Evolutionary conservation across 2,113 vertebrate genomes (phyloP).

Genomic region (Stegastes partitus): DNA sequence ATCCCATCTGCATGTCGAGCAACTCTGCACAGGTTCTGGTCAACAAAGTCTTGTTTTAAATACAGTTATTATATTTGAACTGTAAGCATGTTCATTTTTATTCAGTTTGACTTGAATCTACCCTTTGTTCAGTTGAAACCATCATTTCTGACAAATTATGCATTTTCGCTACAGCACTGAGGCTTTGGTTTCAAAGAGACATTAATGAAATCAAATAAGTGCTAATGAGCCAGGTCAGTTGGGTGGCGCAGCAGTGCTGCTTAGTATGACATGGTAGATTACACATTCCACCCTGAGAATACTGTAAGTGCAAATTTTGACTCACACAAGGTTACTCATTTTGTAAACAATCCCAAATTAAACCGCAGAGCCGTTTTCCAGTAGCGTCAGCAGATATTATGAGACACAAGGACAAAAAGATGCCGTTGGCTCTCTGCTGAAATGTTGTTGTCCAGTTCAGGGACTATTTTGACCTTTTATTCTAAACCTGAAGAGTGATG

Average conservation of each 20-base stretch:
- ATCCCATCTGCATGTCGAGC: not conserved
- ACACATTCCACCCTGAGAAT: constrained; percentile 17
- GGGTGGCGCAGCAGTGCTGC: not conserved
- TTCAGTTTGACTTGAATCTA: not conserved
- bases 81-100: constrained; percentile 7
- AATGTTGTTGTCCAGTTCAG: constrained; percentile 14
- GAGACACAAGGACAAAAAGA: constrained; percentile 37
- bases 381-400: constrained; percentile 24
- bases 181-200: constrained; percentile 17
- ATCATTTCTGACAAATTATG: constrained; percentile 10
- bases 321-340: constrained; percentile 27
- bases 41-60: too few species aligned
- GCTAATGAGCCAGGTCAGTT: constrained; percentile 30
- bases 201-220: constrained; percentile 27
- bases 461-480: constrained; percentile 41
- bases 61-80: not conserved
- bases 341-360: constrained; percentile 49
- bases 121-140: constrained; percentile 11
- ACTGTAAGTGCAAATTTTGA: constrained; percentile 23
- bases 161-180: constrained; percentile 5
- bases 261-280: constrained; percentile 31
- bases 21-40: not conserved
- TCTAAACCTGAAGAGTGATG: constrained; percentile 41
- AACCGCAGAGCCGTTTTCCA: constrained; percentile 13
- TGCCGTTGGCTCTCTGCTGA: constrained; percentile 13